Evolutionary conservation across 1,140 invertebrate species (phyloP).

Genomic region (Saccostrea echinata): DNA sequence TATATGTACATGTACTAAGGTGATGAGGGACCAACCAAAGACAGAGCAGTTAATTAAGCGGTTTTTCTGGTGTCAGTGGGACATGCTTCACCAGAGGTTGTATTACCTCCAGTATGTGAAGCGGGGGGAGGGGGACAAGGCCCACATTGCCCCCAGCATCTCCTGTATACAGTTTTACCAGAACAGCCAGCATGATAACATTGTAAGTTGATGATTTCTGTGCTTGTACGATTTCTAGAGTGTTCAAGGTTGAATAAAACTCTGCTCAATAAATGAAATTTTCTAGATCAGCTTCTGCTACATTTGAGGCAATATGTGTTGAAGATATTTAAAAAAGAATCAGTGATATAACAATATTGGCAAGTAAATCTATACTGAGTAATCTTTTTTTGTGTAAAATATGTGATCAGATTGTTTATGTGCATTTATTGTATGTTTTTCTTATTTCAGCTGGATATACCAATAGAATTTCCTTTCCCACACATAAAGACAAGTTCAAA

Average conservation of each 20-base stretch:
- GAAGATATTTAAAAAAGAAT: too few species aligned
- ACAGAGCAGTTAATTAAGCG: slow-evolving; percentile 73
- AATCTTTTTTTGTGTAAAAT: too few species aligned
- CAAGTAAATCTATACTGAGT: too few species aligned
- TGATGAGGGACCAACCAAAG: slow-evolving; percentile 75
- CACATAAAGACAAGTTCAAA: slow-evolving; percentile 63
- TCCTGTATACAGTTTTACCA: slow-evolving; percentile 72
- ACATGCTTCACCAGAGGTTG: slow-evolving; percentile 68
- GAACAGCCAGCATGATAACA: slow-evolving; percentile 62
- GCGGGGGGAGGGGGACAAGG: slow-evolving; percentile 45
- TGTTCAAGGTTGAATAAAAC: too few species aligned
- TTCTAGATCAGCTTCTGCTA: too few species aligned
- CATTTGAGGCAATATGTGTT: too few species aligned
- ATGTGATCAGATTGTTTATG: too few species aligned
- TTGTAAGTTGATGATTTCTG: background rate
- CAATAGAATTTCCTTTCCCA: slow-evolving; percentile 72
- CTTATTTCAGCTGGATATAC: slow-evolving; percentile 71
- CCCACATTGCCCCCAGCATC: slow-evolving; percentile 52
- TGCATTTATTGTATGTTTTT: slow-evolving; percentile 28
- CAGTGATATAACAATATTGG: too few species aligned
- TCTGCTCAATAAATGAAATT: too few species aligned
- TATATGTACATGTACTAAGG: slow-evolving; percentile 57
- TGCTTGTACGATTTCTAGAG: too few species aligned
- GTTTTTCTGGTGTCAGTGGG: slow-evolving; percentile 78
- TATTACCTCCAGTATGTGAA: slow-evolving; percentile 70